phyloP scores from a whole-genome alignment of 2,113 vertebrate species.

The Leucopsar rothschildi region DNA sequence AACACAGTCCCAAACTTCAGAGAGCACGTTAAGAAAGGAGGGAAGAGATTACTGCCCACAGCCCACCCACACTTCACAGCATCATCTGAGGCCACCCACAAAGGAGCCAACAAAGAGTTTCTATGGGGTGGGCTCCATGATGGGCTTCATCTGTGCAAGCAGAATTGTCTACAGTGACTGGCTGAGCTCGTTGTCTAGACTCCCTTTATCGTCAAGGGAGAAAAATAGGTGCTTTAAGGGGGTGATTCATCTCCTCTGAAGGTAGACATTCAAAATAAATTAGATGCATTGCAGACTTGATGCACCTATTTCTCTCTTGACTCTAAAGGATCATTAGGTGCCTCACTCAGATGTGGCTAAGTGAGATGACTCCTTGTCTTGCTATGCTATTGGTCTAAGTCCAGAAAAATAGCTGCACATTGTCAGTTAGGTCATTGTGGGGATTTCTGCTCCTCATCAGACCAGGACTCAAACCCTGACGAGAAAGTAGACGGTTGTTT shows the following conservation, averaged over 20 bases:
- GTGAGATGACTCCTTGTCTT: slow-evolving; percentile 32
- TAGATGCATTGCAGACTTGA: slow-evolving; percentile 58
- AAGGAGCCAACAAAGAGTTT: slow-evolving; percentile 20
- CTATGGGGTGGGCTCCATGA: background rate
- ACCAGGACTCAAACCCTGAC: background rate
- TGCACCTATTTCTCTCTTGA: slow-evolving; percentile 45
- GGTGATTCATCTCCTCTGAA: slow-evolving; percentile 55
- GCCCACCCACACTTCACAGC: slow-evolving; percentile 1
- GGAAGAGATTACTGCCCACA: slow-evolving; percentile 31
- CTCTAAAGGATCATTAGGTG: slow-evolving; percentile 58
- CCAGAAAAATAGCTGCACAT: background rate
- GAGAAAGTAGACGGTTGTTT: background rate
- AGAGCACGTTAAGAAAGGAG: background rate
- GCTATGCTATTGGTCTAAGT: background rate
- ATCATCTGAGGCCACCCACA: slow-evolving; percentile 9
- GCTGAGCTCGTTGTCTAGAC: slow-evolving; percentile 43
- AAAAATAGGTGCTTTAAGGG: slow-evolving; percentile 55
- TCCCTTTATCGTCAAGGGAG: slow-evolving; percentile 24
- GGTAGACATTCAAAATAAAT: slow-evolving; percentile 62
- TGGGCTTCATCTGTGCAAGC: slow-evolving; percentile 23
- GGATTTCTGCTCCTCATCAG: slow-evolving; percentile 4
- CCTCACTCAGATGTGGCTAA: slow-evolving; percentile 35
- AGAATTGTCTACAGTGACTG: background rate
- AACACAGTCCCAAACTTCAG: background rate
- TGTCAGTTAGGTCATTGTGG: background rate